Conservation (phyloP, 2,888 invertebrate genomes). For the Stramonita haemastoma region DNA sequence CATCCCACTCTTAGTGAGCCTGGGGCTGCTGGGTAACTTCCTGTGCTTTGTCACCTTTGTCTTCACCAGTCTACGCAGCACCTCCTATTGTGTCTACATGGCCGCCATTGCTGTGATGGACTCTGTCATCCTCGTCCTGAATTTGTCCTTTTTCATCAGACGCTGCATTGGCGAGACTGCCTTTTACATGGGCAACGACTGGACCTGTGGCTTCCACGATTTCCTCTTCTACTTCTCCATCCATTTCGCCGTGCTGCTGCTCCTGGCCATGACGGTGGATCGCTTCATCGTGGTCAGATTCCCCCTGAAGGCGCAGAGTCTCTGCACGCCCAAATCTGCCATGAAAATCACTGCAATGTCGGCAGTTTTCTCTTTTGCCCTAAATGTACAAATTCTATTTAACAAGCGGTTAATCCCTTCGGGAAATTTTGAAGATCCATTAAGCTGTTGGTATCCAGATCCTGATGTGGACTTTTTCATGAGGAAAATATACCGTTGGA, state of each 20-base stretch:
- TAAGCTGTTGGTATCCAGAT: slow-evolving; percentile 32
- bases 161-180: slow-evolving; percentile 19
- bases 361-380: slow-evolving; percentile 28
- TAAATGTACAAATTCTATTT: slow-evolving; percentile 48
- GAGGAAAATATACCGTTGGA: slow-evolving; percentile 47
- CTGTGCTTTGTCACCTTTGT: slow-evolving; percentile 34
- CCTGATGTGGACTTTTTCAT: slow-evolving; percentile 40
- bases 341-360: slow-evolving; percentile 28
- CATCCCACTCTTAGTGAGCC: slow-evolving; percentile 7
- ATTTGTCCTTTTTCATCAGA: slow-evolving; percentile 37
- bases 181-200: slow-evolving; percentile 39
- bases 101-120: slow-evolving; percentile 47
- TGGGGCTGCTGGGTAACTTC: slow-evolving; percentile 35
- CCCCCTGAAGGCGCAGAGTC: slow-evolving; percentile 42
- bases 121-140: slow-evolving; percentile 41
- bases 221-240: slow-evolving; percentile 49
- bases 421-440: not conserved
- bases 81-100: slow-evolving; percentile 50
- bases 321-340: slow-evolving; percentile 37
- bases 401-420: slow-evolving; percentile 36
- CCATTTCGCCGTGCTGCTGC: slow-evolving; percentile 47
- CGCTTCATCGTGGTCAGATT: slow-evolving; percentile 49
- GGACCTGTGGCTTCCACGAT: slow-evolving; percentile 42
- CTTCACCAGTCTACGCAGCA: slow-evolving; percentile 42
- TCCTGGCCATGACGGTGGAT: slow-evolving; percentile 51